Evolutionary conservation across 1,140 invertebrate species (phyloP).

Genomic region (Conus ventricosus): DNA sequence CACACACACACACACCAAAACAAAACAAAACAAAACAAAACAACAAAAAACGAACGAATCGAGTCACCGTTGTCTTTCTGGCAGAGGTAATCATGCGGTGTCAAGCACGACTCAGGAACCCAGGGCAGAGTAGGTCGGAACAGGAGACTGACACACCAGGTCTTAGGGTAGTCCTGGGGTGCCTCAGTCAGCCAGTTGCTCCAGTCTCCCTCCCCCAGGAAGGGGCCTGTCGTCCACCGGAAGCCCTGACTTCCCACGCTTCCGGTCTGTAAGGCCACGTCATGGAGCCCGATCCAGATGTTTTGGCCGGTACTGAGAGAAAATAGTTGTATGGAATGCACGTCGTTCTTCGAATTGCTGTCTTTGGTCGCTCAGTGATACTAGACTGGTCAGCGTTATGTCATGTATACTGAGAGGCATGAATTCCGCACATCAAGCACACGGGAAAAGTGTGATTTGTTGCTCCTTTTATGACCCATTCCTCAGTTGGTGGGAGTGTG

Average conservation of each 20-base stretch:
- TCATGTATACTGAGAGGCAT: no score
- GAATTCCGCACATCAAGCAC: no score
- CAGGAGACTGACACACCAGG: neutral
- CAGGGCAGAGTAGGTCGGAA: neutral
- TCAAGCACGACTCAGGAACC: neutral
- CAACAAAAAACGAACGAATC: no score
- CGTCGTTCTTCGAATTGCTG: no score
- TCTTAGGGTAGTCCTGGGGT: neutral
- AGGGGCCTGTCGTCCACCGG: neutral
- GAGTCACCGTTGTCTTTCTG: neutral
- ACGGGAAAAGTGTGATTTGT: no score
- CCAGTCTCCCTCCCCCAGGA: neutral
- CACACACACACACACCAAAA: neutral
- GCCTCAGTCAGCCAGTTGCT: neutral
- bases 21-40: neutral
- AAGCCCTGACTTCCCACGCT: neutral
- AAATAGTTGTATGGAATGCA: no score
- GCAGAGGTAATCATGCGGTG: neutral
- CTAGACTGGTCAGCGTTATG: no score
- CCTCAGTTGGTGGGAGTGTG: no score
- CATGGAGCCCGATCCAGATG: slow-evolving; percentile 4
- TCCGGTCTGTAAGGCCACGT: neutral
- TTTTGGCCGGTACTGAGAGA: neutral
- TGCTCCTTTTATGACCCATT: no score
- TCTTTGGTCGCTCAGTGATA: no score